Percentiles rank a stretch among this genome's conserved stretches.
Conservation (phyloP, 2,113 vertebrate species). For the Apeltes quadracus region DNA sequence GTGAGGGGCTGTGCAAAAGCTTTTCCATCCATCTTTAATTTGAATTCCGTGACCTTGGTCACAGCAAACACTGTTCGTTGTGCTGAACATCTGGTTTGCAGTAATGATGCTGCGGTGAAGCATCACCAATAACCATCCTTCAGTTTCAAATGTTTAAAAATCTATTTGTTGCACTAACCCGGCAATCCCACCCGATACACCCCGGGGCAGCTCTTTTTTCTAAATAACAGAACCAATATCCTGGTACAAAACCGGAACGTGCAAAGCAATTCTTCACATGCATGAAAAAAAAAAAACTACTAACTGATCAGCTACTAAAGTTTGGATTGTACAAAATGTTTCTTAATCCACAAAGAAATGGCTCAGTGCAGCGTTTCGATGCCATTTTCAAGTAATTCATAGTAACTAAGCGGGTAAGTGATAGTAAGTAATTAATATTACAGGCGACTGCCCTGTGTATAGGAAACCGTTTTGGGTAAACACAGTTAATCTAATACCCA, state of each 20-base stretch:
- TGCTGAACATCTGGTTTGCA: constrained; percentile 5
- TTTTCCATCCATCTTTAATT: neutral
- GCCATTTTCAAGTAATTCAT: constrained; percentile 2
- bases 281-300: neutral
- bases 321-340: neutral
- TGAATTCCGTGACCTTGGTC: constrained; percentile 20
- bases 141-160: neutral
- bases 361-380: constrained; percentile 16
- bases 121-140: neutral
- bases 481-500: constrained; percentile 40
- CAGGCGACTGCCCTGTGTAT: constrained; percentile 10
- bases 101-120: constrained; percentile 13
- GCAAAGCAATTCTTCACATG: neutral
- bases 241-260: neutral
- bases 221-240: neutral
- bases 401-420: too few species aligned
- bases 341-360: constrained; percentile 22
- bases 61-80: neutral
- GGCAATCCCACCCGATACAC: neutral
- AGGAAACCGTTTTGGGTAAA: constrained; percentile 14
- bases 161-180: constrained; percentile 10
- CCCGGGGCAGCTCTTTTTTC: neutral
- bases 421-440: constrained; percentile 27
- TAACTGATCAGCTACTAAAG: constrained; percentile 16
- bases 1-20: too few species aligned